Percentiles rank a stretch among this genome's conserved stretches.
phyloP scores from a whole-genome alignment of 2,888 invertebrate genomes.

The Conops quadrifasciatus region DNA sequence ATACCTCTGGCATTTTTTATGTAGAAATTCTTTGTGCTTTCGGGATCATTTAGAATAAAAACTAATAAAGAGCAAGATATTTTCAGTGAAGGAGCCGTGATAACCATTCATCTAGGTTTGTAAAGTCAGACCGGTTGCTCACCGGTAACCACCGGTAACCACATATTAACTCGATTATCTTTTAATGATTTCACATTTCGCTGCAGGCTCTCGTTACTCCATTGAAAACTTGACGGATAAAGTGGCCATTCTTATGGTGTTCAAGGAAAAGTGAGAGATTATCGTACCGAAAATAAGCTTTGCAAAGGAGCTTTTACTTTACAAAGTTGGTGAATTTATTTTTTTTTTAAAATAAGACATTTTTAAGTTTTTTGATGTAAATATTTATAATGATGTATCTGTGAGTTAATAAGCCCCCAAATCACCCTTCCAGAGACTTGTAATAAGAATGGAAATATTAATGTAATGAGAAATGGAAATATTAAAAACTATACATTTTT shows the following conservation, averaged over 20 bases:
- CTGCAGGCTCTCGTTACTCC: constrained; percentile 44
- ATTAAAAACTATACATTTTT: too few species aligned
- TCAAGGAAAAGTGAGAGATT: constrained; percentile 41
- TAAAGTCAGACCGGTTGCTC: not conserved
- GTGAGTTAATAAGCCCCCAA: too few species aligned
- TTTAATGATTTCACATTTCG: not conserved
- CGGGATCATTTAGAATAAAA: constrained; percentile 49
- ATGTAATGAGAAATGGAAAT: too few species aligned
- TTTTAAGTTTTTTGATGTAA: too few species aligned
- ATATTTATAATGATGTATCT: too few species aligned
- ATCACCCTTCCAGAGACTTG: too few species aligned
- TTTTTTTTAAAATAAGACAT: too few species aligned
- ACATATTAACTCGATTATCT: too few species aligned
- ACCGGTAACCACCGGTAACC: too few species aligned
- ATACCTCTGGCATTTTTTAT: not conserved
- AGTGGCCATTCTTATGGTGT: constrained; percentile 45
- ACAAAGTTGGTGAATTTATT: too few species aligned
- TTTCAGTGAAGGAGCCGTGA: constrained; percentile 48
- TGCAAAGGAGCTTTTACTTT: too few species aligned
- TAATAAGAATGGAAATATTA: too few species aligned
- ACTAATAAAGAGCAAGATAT: constrained; percentile 36
- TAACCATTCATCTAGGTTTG: constrained; percentile 49
- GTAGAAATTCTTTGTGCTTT: constrained; percentile 48
- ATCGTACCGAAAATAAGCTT: not conserved
- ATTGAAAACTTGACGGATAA: constrained; percentile 45